Conservation (phyloP, 2,797 vertebrate species). For the Podargus strigoides region DNA sequence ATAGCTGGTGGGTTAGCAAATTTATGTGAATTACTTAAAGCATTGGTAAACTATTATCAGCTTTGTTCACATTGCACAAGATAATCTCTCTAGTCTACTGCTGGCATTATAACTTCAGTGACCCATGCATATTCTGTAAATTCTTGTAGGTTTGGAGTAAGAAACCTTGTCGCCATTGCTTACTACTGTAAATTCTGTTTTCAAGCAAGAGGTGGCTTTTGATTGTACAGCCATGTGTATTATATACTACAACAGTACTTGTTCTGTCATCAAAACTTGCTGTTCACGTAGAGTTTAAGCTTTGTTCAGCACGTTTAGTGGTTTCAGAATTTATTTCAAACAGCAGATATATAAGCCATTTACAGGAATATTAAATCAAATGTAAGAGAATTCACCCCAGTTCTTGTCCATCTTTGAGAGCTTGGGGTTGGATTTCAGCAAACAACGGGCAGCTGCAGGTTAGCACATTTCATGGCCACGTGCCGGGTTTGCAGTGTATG, state of each 20-base stretch:
- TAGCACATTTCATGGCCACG: not conserved
- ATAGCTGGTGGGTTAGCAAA: conserved; percentile 3
- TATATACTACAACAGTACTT: conserved; percentile 1
- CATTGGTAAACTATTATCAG: conserved; percentile 51
- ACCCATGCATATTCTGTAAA: conserved; percentile 43
- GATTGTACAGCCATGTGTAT: conserved; percentile 54
- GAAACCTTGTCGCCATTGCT: conserved; percentile 43
- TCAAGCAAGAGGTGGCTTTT: conserved; percentile 44
- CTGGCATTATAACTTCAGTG: conserved; percentile 45
- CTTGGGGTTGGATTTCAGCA: not conserved
- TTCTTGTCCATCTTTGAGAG: not conserved
- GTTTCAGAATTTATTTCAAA: conserved; percentile 49
- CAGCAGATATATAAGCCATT: conserved; percentile 26
- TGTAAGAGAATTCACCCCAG: not conserved
- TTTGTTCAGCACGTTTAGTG: conserved; percentile 32
- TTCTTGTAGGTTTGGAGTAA: conserved; percentile 54
- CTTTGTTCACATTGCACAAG: conserved; percentile 55
- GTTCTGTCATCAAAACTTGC: conserved; percentile 24
- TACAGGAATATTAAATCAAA: conserved; percentile 13
- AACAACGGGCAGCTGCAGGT: not conserved
- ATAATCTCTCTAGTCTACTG: conserved; percentile 41
- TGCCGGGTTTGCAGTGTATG: not conserved
- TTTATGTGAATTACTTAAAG: conserved; percentile 54
- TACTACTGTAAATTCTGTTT: conserved; percentile 56
- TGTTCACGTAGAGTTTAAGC: conserved; percentile 41